Evolutionary conservation across 2,797 vertebrate species (phyloP).

Genomic region (Karalla daura): DNA sequence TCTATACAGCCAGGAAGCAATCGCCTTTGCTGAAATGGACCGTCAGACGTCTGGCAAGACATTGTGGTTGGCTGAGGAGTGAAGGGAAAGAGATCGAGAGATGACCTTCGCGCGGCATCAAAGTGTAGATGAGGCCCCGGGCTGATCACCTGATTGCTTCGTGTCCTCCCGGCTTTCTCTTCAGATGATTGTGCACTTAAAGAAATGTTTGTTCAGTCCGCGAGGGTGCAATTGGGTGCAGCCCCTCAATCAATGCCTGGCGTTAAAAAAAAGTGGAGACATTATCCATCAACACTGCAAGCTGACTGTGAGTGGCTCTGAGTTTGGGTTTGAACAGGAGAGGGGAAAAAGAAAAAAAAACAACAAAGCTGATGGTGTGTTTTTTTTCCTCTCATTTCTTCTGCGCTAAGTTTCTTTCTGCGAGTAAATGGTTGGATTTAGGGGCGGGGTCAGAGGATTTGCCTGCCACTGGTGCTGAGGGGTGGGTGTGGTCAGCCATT

Average conservation of each 20-base stretch:
- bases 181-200: conserved; percentile 60
- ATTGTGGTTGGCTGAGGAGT: conserved; percentile 19
- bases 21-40: conserved; percentile 48
- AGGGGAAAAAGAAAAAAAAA: too few species aligned
- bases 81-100: conserved; percentile 49
- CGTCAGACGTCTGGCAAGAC: conserved; percentile 38
- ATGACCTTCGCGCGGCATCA: conserved; percentile 68
- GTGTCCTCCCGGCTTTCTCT: conserved; percentile 55
- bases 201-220: conserved; percentile 55
- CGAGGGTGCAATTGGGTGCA: conserved; percentile 23
- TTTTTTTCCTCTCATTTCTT: too few species aligned
- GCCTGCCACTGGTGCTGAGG: too few species aligned
- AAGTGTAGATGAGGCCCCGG: conserved; percentile 53
- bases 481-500: too few species aligned
- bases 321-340: background rate
- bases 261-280: conserved; percentile 25
- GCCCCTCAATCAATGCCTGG: conserved; percentile 27
- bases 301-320: conserved; percentile 8
- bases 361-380: too few species aligned
- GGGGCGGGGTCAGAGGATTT: too few species aligned
- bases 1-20: conserved; percentile 38
- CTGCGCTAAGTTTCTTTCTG: too few species aligned
- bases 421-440: too few species aligned
- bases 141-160: conserved; percentile 69
- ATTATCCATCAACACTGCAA: conserved; percentile 19